These are phyloP conservation scores for Entomobrya multifasciata DNA, from an alignment of 2,888 invertebrate genomes.

Conservation along the genomic window DNA sequence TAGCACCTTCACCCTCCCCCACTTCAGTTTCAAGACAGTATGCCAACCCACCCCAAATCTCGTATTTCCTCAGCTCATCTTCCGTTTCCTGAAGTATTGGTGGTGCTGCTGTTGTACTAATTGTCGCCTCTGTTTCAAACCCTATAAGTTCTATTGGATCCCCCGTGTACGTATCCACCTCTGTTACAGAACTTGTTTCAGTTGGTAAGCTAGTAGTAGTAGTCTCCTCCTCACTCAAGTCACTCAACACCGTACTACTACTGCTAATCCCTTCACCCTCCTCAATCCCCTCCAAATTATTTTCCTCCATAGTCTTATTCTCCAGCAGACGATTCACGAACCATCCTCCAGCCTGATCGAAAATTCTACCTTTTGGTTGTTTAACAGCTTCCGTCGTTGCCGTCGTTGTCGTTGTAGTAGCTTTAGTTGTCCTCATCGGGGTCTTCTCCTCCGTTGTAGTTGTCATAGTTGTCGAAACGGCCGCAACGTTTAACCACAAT, in stretches of 20 bases:
- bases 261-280: too few relatives aligned
- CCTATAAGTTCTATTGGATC: neutral
- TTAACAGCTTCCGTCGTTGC: too few relatives aligned
- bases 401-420: too few relatives aligned
- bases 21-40: neutral
- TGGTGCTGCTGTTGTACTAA: neutral
- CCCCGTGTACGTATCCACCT: neutral
- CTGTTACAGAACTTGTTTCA: neutral
- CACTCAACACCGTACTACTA: too few relatives aligned
- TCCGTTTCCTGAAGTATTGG: neutral
- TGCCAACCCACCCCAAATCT: slow-evolving; percentile 24
- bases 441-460: too few relatives aligned
- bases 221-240: neutral
- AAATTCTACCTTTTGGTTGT: too few relatives aligned
- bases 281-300: too few relatives aligned
- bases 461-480: too few relatives aligned
- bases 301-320: too few relatives aligned
- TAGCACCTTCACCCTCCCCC: neutral
- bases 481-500: too few relatives aligned
- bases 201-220: neutral
- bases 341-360: neutral
- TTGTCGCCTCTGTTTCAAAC: neutral
- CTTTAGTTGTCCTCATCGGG: too few relatives aligned
- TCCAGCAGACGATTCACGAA: too few relatives aligned
- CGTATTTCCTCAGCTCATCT: neutral